Evolutionary conservation across 1,140 invertebrate genomes (phyloP).

Genomic region (Neotoxoptera formosana): DNA sequence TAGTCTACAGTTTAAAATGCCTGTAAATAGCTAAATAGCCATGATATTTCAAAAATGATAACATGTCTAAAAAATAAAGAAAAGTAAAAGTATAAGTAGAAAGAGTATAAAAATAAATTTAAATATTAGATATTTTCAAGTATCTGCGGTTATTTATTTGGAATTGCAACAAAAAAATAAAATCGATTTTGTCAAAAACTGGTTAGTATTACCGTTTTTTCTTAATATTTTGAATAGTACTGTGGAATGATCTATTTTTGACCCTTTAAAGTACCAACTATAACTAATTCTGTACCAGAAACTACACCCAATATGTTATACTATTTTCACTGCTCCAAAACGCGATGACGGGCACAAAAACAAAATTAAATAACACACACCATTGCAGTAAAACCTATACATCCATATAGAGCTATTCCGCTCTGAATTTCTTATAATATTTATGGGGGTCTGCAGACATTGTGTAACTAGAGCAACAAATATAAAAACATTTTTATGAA

Average conservation of each 20-base stretch:
- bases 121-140: neutral
- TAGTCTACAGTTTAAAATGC: neutral
- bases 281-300: neutral
- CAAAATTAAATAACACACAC: neutral
- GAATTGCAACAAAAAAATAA: neutral
- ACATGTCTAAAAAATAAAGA: no score
- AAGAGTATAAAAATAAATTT: no score
- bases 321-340: no score
- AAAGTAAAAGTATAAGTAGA: no score
- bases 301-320: neutral
- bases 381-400: neutral
- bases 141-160: neutral
- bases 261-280: neutral
- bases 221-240: no score
- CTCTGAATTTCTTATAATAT: neutral
- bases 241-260: no score
- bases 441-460: neutral
- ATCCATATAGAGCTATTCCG: neutral
- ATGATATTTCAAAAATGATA: neutral
- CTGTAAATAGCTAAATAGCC: neutral
- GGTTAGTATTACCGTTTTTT: no score
- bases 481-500: neutral
- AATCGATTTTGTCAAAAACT: neutral
- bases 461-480: neutral
- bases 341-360: neutral